A percentile compares a stretch with the other conserved stretches of the same genome.
Evolutionary conservation across 2,113 vertebrate species (phyloP).

Genomic region (Bubalus kerabau): DNA sequence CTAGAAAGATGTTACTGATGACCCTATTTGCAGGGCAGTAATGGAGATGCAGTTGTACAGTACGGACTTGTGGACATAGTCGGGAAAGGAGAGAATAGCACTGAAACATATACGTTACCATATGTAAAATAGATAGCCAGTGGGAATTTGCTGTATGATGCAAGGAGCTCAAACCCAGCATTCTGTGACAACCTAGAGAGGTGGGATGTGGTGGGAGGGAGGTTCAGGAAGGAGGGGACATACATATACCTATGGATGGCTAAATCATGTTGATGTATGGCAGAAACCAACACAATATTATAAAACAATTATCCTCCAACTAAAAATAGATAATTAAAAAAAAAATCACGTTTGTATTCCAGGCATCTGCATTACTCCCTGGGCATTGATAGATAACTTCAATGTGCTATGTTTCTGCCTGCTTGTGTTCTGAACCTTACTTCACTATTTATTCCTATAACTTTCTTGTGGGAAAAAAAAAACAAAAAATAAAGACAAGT

Average conservation of each 20-base stretch:
- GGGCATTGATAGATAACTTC: accelerated
- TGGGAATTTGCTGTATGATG: neutral
- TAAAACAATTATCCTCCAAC: neutral
- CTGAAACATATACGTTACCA: neutral
- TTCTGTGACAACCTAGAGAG: neutral
- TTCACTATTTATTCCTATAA: neutral
- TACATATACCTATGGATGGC: neutral
- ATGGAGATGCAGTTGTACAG: neutral
- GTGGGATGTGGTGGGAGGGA: neutral
- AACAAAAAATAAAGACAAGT: neutral
- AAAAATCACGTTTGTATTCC: neutral
- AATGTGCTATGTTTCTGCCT: neutral
- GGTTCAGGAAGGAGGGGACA: neutral
- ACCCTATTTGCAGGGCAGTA: neutral
- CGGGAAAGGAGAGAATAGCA: neutral
- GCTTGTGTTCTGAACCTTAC: neutral
- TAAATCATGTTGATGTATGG: neutral
- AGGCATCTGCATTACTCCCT: too few relatives aligned
- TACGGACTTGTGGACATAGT: neutral
- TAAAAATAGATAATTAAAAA: neutral
- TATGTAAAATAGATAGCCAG: accelerated
- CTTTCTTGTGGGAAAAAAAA: neutral
- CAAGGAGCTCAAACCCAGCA: neutral
- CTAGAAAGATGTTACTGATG: neutral
- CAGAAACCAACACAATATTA: neutral